Evolutionary conservation across 2,888 invertebrate genomes (phyloP), one percentile per base, ranked within the genome.

Genomic region (Atrina japonica): DNA sequence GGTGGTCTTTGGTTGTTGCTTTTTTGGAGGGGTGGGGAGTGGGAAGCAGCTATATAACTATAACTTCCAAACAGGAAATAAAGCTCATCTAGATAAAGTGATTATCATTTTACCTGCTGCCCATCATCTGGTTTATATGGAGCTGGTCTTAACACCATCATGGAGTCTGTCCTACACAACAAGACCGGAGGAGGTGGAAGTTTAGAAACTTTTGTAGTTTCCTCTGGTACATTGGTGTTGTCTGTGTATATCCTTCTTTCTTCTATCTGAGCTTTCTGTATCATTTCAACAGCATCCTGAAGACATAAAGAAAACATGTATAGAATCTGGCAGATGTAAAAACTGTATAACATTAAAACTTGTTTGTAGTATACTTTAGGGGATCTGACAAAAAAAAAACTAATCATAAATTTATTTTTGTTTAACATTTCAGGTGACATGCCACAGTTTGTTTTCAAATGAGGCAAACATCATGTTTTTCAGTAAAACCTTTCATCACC

Each of bases 151-250:
- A 90, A 89, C 30, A 87, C 86, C 87, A 89, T 88, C 49, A 78
- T 82, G n/a, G 79, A 83, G 75, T 89, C 88, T 7, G 90, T 88
- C 21, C 90, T 79, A 68, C 85, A 84, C 47, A 89, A 77, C 1
- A 90, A 83, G 23, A 89, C 75, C 9, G 90, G 90, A 11, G 88
- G 82, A 6, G 89, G 88, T 1, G 90, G 89, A 0, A 86, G 80
- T 30, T 80, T 76, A n/a, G 78, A 68, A 23, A 76, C 70, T 18
- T 52, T 58, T 3, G 75, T 73, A 5, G 65, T 61, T 23, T 75
- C 77, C 18, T 73, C 78, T 3, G 69, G 53, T 14, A 76, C 70
- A 18, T 56, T 61, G 2, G 78, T 82, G 75, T 88, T 89, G 27
- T 88, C 88, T n/a, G 80, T 66, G 77, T 85, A 89, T 7, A 87